Evolutionary conservation across 2,113 vertebrate genomes (phyloP), one percentile per base, ranked within the genome.

Genomic region (Apaloderma vittatum): DNA sequence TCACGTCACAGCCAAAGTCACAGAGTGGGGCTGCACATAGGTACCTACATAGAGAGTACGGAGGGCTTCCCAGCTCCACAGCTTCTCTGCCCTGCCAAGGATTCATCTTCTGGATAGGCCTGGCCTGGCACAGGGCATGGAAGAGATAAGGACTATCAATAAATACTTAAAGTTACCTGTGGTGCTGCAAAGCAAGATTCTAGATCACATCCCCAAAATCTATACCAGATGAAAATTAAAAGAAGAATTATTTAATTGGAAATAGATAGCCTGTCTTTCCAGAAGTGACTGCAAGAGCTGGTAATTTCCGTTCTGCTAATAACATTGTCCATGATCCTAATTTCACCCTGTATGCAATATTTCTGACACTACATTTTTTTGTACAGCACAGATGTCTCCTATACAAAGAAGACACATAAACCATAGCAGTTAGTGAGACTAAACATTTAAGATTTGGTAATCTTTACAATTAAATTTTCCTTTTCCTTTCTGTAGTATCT

Each of bases 321-420:
- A 59, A 10, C 6, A 11, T 54, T 59, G 19, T 30, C 63, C 32
- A n/a, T 63, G 67, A 48, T 29, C 26, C 46, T 77, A 59, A 74
- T 91, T 84, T 84, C 74, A 55, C 6, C 22, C 37, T 58, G 8
- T 14, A 55, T 1, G 1, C 18, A 36, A 34, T 15, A 52, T 20
- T 78, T 90, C 11, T 26, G 58, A 52, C 37, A 36, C 26, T 11
- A 3, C 3, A 32, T 29, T 58, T 73, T 92, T 91, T 48, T 72
- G 48, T 45, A 68, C 21, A 45, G 21, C 58, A 88, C 36, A 73
- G 59, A 49, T 26, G 7, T 54, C 67, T 82, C 45, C 36, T 67
- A 63, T 23, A 40, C 26, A 84, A 75, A 52, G 34, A 9, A 94
- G 34, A 32, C 80, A 94, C 55, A 81, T 94, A 46, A 49, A 75